Evolutionary conservation across 2,113 vertebrate species (phyloP), one percentile per base, ranked within the genome.

Genomic region (Fregata magnificens): DNA sequence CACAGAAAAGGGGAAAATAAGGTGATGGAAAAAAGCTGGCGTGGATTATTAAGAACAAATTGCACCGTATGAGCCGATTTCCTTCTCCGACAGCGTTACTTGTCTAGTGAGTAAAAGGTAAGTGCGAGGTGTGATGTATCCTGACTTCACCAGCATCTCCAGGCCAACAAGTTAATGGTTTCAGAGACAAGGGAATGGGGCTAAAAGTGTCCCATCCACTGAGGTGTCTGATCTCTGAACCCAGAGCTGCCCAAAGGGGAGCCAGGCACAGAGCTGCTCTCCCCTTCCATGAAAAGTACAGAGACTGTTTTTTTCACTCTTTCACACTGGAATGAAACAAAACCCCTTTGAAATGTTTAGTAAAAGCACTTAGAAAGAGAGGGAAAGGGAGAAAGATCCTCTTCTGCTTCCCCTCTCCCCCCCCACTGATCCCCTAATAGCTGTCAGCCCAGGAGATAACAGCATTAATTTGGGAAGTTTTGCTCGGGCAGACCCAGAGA

Each of bases 381-480:
- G 7, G 7, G 19, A 89, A 86, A 61, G 6, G 28, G 40, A 86
- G 21, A 78, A 66, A 49, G 13, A 53, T 32, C 11, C 11, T 49
- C 8, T 62, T 42, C 12, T 53, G 9, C 9, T 38, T 49, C 32
- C 24, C 20, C 9, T 58, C 34, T 32, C 5, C 61, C 22, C 28
- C 38, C 4, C 15, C 16, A n/a, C 38, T 2, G 2, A 34, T 31
- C 8, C 29, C 18, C 10, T 80, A 20, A 74, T 5, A 88, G 45
- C 34, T 1, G 0, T 32, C 1, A 0, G 32, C 61, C 47, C 38
- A 52, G 44, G 69, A 76, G 17, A 63, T 4, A 78, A 84, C 4
- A 10, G 28, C 38, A 71, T 67, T 88, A 55, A 86, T 78, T 81
- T 86, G 69, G 38, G 63, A 81, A 86, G 31, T 44, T 89, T 91